phyloP scores from a whole-genome alignment of 2,888 invertebrate species.

The Schizaphis graminum region DNA sequence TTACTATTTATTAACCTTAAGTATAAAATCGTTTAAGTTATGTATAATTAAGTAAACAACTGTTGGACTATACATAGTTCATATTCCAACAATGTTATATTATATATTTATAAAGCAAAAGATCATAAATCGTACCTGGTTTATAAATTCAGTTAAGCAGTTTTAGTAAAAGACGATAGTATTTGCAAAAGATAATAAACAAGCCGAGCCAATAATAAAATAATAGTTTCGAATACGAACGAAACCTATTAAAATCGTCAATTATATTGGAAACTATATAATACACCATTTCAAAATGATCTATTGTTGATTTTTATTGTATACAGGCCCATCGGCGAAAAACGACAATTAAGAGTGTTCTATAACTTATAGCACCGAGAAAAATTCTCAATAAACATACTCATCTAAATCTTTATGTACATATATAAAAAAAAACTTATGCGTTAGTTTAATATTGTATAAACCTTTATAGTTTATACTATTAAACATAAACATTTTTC shows the following conservation, averaged over 20 bases:
- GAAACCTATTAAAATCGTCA: background rate
- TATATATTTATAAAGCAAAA: background rate
- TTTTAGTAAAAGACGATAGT: background rate
- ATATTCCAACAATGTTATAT: conserved; percentile 17
- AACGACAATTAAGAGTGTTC: background rate
- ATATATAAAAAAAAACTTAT: background rate
- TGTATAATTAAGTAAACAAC: background rate
- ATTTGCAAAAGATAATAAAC: background rate
- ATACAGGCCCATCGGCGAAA: background rate
- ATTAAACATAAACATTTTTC: background rate
- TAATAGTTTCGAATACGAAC: background rate
- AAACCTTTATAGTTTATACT: background rate
- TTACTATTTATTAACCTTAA: background rate
- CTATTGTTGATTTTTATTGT: background rate
- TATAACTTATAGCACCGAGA: background rate
- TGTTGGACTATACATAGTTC: background rate
- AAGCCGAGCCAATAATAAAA: background rate
- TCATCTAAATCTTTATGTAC: background rate
- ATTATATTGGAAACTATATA: background rate
- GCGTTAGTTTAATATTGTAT: background rate
- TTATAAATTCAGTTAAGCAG: background rate
- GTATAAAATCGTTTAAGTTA: background rate
- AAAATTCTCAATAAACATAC: background rate
- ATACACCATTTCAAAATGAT: background rate
- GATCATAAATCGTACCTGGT: background rate